Percentiles rank a stretch among this genome's conserved stretches.
phyloP scores from a whole-genome alignment of 2,888 invertebrate genomes.

The Poecilobothrus nobilitatus region DNA sequence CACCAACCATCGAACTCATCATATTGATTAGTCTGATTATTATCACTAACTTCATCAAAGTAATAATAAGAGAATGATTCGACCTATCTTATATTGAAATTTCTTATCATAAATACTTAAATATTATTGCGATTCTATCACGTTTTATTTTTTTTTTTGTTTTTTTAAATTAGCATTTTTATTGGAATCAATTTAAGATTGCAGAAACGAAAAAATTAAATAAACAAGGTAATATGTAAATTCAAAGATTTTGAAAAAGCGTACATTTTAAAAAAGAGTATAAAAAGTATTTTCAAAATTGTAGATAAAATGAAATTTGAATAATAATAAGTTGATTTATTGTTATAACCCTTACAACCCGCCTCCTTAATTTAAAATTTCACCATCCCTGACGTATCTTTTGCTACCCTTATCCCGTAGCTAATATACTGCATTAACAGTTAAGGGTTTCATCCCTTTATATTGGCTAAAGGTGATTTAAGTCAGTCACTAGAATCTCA shows the following conservation, averaged over 20 bases:
- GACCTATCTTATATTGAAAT: neutral
- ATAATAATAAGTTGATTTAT: no score
- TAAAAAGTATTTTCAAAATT: neutral
- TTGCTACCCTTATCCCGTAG: no score
- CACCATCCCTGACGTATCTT: no score
- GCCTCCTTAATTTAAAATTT: no score
- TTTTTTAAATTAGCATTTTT: neutral
- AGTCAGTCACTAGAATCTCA: no score
- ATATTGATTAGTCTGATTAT: no score
- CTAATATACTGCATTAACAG: no score
- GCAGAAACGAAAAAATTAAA: neutral
- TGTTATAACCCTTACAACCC: no score
- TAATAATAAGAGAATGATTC: neutral
- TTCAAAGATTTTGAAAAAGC: neutral
- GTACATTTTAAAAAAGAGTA: neutral
- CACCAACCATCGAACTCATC: no score
- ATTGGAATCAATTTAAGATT: neutral
- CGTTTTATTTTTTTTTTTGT: neutral
- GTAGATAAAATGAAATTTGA: no score
- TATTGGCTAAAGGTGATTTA: no score
- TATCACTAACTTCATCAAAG: neutral
- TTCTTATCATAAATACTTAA: neutral
- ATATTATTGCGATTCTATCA: conserved; percentile 1
- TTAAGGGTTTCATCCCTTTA: no score
- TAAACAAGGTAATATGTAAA: neutral